Conservation (phyloP, 92 coral and sea anemone genomes). For the Isaurus tuberculatus region DNA sequence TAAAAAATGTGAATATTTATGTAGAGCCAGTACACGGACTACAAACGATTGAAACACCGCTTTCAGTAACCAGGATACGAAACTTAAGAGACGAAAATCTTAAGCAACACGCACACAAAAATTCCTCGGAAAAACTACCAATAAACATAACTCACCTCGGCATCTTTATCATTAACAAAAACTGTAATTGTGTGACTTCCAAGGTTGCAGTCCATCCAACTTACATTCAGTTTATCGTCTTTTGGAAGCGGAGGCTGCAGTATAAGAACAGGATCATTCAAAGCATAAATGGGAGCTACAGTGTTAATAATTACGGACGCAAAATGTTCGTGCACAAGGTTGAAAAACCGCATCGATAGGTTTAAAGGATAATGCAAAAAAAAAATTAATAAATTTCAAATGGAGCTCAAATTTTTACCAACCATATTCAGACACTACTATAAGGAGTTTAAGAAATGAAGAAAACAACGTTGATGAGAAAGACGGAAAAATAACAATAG, state of each 20-base stretch:
- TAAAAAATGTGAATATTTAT: no score
- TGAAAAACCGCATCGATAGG: neutral
- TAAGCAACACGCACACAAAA: neutral
- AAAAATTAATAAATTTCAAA: no score
- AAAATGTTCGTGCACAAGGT: neutral
- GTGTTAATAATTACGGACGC: neutral
- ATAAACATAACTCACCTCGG: conserved; percentile 16
- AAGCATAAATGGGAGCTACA: neutral
- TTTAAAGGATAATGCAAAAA: no score
- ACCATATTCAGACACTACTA: no score
- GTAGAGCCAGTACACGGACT: no score
- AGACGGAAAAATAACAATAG: no score
- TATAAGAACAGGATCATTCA: neutral
- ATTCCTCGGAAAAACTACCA: neutral
- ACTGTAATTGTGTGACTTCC: conserved; percentile 37
- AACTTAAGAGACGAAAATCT: no score
- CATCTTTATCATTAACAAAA: conserved; percentile 32
- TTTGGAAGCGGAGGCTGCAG: conserved; percentile 34
- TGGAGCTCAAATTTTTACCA: no score
- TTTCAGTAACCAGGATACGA: no score
- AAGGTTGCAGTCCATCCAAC: conserved; percentile 42
- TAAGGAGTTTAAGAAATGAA: no score
- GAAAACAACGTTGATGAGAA: no score
- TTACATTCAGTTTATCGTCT: conserved; percentile 18
- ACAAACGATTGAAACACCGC: no score